Evolutionary conservation across 1,140 invertebrate species (phyloP).

Genomic region (Caerostris extrusa): DNA sequence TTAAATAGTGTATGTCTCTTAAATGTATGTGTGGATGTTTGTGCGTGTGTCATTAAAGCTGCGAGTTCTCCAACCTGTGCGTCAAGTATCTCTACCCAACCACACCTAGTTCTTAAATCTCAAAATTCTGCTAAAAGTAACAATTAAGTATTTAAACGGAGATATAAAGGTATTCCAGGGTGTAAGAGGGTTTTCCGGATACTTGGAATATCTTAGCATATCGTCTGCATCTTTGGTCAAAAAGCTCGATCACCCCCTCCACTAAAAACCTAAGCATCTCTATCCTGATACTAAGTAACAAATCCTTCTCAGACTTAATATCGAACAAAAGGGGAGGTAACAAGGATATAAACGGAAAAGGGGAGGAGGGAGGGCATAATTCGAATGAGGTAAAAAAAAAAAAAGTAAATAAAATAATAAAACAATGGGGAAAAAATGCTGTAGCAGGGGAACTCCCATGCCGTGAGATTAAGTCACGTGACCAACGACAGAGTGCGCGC

Average conservation of each 20-base stretch:
- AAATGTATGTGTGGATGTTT: no score
- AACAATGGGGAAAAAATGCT: background rate
- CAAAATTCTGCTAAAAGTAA: no score
- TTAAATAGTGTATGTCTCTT: no score
- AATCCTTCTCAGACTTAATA: background rate
- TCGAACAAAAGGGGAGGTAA: constrained; percentile 14
- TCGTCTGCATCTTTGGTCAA: no score
- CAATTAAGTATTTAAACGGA: no score
- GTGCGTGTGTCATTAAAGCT: no score
- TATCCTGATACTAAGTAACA: background rate
- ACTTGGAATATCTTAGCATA: no score
- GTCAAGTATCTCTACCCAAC: no score
- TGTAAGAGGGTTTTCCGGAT: no score
- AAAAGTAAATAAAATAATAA: background rate
- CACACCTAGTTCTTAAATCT: no score
- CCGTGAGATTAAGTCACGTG: constrained; percentile 57
- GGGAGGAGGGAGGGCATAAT: background rate
- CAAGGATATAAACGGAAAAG: background rate
- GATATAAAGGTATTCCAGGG: no score
- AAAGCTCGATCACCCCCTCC: background rate
- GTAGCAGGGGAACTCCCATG: background rate
- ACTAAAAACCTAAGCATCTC: background rate
- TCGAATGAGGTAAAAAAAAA: background rate
- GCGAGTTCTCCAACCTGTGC: no score
- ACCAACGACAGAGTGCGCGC: constrained; percentile 23